phyloP scores from a whole-genome alignment of 1,140 invertebrate species.

The Macrotrachela quadricornifera region DNA sequence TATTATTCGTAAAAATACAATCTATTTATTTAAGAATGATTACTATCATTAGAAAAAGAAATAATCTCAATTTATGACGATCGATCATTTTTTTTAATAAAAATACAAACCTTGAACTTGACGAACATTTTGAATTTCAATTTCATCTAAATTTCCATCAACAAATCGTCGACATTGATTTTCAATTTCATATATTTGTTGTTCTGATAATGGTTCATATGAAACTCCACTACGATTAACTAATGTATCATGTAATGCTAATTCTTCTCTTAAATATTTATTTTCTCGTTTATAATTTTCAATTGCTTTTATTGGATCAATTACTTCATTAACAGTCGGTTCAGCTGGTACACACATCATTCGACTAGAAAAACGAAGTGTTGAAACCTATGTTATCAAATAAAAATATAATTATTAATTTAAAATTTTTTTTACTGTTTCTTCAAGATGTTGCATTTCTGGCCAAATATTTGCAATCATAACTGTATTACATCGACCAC shows the following conservation, averaged over 20 bases:
- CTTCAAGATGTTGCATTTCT: slow-evolving; percentile 26
- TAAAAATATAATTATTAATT: background rate
- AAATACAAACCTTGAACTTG: background rate
- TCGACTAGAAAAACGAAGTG: slow-evolving; percentile 27
- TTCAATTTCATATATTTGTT: slow-evolving; percentile 28
- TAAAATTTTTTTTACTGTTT: slow-evolving; percentile 19
- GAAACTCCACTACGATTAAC: slow-evolving; percentile 21
- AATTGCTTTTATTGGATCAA: slow-evolving; percentile 23
- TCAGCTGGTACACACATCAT: slow-evolving; percentile 30
- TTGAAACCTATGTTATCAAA: slow-evolving; percentile 20
- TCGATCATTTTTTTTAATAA: too few species aligned
- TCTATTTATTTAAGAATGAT: too few species aligned
- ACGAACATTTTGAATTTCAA: slow-evolving; percentile 16
- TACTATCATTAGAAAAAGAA: too few species aligned
- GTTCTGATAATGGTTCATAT: slow-evolving; percentile 28
- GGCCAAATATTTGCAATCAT: slow-evolving; percentile 29
- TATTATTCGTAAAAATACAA: too few species aligned
- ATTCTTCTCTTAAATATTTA: slow-evolving; percentile 22
- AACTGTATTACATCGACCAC: slow-evolving; percentile 24
- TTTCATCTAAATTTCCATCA: slow-evolving; percentile 22
- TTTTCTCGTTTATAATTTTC: slow-evolving; percentile 28
- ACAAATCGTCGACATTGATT: slow-evolving; percentile 24
- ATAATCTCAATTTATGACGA: too few species aligned
- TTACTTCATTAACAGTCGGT: slow-evolving; percentile 25
- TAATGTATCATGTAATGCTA: slow-evolving; percentile 31